A percentile compares a stretch with the other conserved stretches of the same genome.
Conservation (phyloP, 2,888 invertebrate species). For the Diaperis boleti region DNA sequence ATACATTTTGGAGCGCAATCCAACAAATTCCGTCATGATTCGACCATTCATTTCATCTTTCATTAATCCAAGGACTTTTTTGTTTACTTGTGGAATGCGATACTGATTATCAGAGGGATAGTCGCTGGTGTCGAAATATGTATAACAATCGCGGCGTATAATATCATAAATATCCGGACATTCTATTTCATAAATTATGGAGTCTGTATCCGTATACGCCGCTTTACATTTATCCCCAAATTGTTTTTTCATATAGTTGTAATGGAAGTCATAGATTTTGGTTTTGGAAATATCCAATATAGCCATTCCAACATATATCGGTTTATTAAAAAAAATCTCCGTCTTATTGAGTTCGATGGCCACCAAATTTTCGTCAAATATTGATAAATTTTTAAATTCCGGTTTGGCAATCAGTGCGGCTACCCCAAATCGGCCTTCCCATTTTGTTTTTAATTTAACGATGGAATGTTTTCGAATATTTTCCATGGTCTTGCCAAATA, state of each 20-base stretch:
- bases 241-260: slow-evolving; percentile 1
- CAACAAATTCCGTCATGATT: slow-evolving; percentile 30
- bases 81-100: neutral
- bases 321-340: neutral
- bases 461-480: slow-evolving; percentile 12
- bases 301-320: slow-evolving; percentile 3
- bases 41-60: slow-evolving; percentile 26
- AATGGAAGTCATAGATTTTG: slow-evolving; percentile 1
- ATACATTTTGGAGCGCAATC: slow-evolving; percentile 27
- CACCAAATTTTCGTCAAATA: slow-evolving; percentile 14
- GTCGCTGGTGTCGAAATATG: neutral
- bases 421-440: slow-evolving; percentile 21
- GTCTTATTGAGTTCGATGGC: neutral
- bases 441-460: slow-evolving; percentile 15
- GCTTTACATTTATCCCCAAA: neutral
- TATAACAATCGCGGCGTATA: slow-evolving; percentile 3
- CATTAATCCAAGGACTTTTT: slow-evolving; percentile 21
- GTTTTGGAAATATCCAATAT: neutral
- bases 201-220: slow-evolving; percentile 24
- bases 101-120: neutral
- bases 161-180: slow-evolving; percentile 18
- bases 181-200: slow-evolving; percentile 15
- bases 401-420: slow-evolving; percentile 13
- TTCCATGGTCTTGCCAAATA: slow-evolving; percentile 34
- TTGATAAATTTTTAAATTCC: slow-evolving; percentile 5